A percentile compares a stretch with the other conserved stretches of the same genome.
These are phyloP conservation scores for Choloepus didactylus DNA, from an alignment of 2,797 vertebrate genomes.

Conservation along the genomic window DNA sequence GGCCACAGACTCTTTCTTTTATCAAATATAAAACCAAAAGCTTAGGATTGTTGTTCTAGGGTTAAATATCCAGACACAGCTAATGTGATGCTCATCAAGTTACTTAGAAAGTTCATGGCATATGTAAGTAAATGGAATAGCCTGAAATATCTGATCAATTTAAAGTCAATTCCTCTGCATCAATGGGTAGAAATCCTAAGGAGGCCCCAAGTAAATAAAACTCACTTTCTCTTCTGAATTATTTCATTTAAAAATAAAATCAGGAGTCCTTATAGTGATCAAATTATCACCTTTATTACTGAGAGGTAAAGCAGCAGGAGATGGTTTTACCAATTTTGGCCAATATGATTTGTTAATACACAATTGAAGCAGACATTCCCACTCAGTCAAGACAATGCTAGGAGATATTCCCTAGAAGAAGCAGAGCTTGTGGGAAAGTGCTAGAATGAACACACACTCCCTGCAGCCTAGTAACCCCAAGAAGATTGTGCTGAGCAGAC, in stretches of 20 bases:
- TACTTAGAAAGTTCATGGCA: background rate
- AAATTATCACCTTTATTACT: background rate
- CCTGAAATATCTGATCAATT: background rate
- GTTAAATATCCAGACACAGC: conserved; percentile 28
- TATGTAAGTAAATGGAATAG: background rate
- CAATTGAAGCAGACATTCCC: background rate
- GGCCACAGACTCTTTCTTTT: too few species aligned
- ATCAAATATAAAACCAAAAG: background rate
- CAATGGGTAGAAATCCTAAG: background rate
- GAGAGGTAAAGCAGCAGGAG: background rate
- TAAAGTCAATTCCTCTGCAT: background rate
- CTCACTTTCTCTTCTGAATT: background rate
- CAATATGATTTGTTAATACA: rapidly evolving
- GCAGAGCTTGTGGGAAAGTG: background rate
- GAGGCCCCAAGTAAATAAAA: background rate
- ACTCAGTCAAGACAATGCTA: background rate
- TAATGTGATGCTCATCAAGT: background rate
- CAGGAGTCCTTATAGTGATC: background rate
- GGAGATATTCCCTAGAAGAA: background rate
- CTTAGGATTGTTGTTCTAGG: background rate
- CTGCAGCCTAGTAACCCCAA: background rate
- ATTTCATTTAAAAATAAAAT: background rate
- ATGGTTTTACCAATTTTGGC: background rate
- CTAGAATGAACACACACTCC: background rate
- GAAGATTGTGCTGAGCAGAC: background rate